Evolutionary conservation across 2,888 invertebrate genomes (phyloP), one percentile per base, ranked within the genome.

Genomic region (Erpobdella octoculata): DNA sequence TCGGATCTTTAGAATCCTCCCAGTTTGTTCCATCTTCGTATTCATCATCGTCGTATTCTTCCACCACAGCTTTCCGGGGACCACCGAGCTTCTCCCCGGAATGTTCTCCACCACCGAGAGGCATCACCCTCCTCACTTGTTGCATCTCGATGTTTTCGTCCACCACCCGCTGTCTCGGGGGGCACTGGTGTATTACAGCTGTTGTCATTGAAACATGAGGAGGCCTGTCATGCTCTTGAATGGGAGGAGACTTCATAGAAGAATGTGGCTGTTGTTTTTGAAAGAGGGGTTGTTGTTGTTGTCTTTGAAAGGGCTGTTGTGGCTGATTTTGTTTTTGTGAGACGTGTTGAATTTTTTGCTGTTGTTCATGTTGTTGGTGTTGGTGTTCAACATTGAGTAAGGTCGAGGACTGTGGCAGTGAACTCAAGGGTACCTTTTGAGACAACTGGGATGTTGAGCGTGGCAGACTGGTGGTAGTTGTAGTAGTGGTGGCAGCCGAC

Each of bases 1-100:
- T 59, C 59, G 35, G 46, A 59, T 71, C 67, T 9, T 59, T 41
- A 25, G 28, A 41, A 58, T 66, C 35, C 67, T 67, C 69, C 58
- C 62, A 61, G 25, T 21, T 58, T n/a, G 9, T 53, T 31, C 35
- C 67, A 31, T 71, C 66, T 12, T 69, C 69, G n/a, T 71, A 48
- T 28, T 59, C 61, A 18, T 66, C 66, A n/a, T 71, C 66, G 35
- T 67, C 58, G 65, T 71, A 71, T 28, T 71, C 71, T 66, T 69
- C 69, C 12, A 69, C 36, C 6, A 36, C 58, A 15, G 69, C 69
- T 28, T 46, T 53, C 25, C 48, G 48, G 69, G 69, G 69, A 35
- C 48, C 48, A 1, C 8, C 31, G 6, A 6, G 62, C 8, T 33
- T 25, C 4, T 15, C 35, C 28, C 62, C n/a, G n/a, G 62, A 62